Evolutionary conservation across 2,888 invertebrate species (phyloP).

Genomic region (Scelioninae gen. 1): DNA sequence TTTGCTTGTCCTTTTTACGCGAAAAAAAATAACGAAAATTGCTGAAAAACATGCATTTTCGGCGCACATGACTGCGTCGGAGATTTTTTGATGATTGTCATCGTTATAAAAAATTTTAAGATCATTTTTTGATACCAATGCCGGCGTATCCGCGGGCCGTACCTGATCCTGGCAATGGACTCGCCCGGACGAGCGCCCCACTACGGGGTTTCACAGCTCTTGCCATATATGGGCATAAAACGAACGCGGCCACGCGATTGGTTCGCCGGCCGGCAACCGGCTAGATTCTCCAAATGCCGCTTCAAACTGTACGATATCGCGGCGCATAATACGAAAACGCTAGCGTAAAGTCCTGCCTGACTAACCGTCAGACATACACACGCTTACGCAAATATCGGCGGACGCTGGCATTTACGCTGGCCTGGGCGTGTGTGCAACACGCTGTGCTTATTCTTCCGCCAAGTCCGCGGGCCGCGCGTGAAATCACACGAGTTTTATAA

Average conservation of each 20-base stretch:
- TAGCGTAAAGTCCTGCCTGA: slow-evolving; percentile 78
- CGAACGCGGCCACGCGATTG: slow-evolving; percentile 88
- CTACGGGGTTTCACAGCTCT: slow-evolving; percentile 87
- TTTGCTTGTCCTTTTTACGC: not conserved
- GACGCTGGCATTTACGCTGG: too few species aligned
- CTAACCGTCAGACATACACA: slow-evolving; percentile 75
- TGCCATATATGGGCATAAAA: slow-evolving; percentile 94
- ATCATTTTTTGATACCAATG: too few species aligned
- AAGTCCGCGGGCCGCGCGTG: too few species aligned
- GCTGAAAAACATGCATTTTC: slow-evolving; percentile 4
- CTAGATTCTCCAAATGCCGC: slow-evolving; percentile 85
- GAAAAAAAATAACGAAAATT: not conserved
- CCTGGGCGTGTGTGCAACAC: too few species aligned
- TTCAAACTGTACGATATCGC: slow-evolving; percentile 82
- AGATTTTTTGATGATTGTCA: too few species aligned
- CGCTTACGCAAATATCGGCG: slow-evolving; percentile 36
- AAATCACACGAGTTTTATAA: too few species aligned
- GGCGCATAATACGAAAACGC: slow-evolving; percentile 78
- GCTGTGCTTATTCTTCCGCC: slow-evolving; percentile 9
- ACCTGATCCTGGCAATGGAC: too few species aligned
- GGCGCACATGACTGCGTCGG: too few species aligned
- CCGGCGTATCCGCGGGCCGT: too few species aligned
- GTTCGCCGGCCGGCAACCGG: slow-evolving; percentile 87
- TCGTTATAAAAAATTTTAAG: too few species aligned
- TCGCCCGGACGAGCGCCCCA: slow-evolving; percentile 84